A percentile compares a stretch with the other conserved stretches of the same genome.
Conservation (phyloP, 1,140 invertebrate genomes). For the Chrysomallon squamiferum region DNA sequence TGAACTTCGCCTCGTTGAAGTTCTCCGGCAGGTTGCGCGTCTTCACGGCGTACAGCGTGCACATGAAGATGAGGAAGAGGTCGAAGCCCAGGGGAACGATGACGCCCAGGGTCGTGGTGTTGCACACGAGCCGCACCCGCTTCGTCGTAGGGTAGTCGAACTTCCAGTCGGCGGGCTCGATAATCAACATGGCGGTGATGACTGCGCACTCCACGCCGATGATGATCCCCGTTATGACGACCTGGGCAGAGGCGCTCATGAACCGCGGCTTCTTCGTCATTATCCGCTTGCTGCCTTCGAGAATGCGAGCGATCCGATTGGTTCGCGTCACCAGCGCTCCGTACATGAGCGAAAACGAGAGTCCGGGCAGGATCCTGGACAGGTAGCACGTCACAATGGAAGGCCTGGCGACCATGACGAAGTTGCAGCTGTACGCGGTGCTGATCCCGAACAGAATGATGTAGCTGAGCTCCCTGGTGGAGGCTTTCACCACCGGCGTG, state of each 20-base stretch:
- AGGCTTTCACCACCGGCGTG: slow-evolving; percentile 83
- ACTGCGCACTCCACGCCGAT: slow-evolving; percentile 77
- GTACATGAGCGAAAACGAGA: slow-evolving; percentile 85
- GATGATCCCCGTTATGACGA: slow-evolving; percentile 73
- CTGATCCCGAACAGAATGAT: slow-evolving; percentile 73
- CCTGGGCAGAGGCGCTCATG: slow-evolving; percentile 70
- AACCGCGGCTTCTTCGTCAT: slow-evolving; percentile 79
- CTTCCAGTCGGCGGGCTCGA: slow-evolving; percentile 73
- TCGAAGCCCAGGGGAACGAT: slow-evolving; percentile 81
- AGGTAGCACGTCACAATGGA: slow-evolving; percentile 73
- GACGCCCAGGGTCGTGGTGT: slow-evolving; percentile 74
- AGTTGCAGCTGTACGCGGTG: slow-evolving; percentile 70
- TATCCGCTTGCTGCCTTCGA: slow-evolving; percentile 81
- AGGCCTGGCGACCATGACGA: slow-evolving; percentile 78
- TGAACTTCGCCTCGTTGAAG: slow-evolving; percentile 73
- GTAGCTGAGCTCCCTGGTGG: slow-evolving; percentile 80
- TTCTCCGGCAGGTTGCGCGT: slow-evolving; percentile 88
- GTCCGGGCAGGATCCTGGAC: slow-evolving; percentile 74
- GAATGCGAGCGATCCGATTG: slow-evolving; percentile 83
- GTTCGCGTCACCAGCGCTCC: slow-evolving; percentile 85
- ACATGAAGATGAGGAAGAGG: slow-evolving; percentile 78
- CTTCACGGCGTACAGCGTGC: slow-evolving; percentile 85
- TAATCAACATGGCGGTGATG: slow-evolving; percentile 73
- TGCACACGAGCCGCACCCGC: slow-evolving; percentile 72
- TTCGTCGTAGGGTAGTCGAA: slow-evolving; percentile 66